A percentile compares a stretch with the other conserved stretches of the same genome.
These are phyloP conservation scores for Tympanuchus pallidicinctus DNA, from an alignment of 2,113 vertebrate species.

Conservation along the genomic window DNA sequence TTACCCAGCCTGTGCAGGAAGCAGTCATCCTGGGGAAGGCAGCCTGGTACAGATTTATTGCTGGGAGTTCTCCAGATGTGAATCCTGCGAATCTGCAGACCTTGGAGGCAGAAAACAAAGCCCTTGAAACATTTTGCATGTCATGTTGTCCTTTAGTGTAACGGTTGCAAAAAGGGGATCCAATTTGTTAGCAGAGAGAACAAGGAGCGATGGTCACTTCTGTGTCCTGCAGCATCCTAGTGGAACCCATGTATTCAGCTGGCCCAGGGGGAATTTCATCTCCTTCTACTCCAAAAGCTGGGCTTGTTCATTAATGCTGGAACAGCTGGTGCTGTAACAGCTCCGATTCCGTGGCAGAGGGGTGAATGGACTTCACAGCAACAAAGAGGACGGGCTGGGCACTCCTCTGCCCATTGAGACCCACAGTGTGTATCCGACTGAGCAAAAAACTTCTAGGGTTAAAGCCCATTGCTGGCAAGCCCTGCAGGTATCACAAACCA, in stretches of 20 bases:
- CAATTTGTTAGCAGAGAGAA: background rate
- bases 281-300: background rate
- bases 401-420: background rate
- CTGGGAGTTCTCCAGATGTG: background rate
- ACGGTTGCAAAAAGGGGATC: conserved; percentile 57
- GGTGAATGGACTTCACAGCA: background rate
- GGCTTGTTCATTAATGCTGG: background rate
- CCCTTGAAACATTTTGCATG: background rate
- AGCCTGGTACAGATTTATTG: background rate
- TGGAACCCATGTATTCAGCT: background rate
- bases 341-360: accelerated
- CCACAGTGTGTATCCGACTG: background rate
- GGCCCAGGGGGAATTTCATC: background rate
- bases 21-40: background rate
- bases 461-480: background rate
- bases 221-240: conserved; percentile 9
- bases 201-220: conserved; percentile 3
- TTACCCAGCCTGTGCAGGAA: background rate
- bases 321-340: background rate
- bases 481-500: background rate
- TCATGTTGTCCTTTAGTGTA: background rate
- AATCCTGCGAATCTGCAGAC: conserved; percentile 1
- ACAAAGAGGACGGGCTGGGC: background rate
- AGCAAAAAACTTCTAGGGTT: background rate
- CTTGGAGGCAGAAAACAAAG: conserved; percentile 6